These are phyloP conservation scores for Platysternon megacephalum DNA, from an alignment of 2,113 vertebrate genomes.

Conservation along the genomic window DNA sequence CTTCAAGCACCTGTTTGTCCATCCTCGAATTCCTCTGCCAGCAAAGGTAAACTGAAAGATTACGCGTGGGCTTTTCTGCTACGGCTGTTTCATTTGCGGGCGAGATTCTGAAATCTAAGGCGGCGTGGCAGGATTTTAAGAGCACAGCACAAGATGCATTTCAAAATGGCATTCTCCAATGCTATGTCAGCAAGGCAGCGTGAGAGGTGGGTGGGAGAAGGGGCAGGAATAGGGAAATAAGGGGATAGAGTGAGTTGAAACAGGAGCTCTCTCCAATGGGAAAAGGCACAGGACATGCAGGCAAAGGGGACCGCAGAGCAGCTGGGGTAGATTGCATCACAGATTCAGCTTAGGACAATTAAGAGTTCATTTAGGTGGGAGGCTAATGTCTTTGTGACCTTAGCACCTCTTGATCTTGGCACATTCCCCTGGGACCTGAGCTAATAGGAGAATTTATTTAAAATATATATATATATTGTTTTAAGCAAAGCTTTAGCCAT, in stretches of 20 bases:
- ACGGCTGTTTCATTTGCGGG: neutral
- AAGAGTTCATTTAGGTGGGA: neutral
- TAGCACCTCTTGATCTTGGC: neutral
- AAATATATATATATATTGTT: neutral
- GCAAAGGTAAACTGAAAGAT: fast-evolving
- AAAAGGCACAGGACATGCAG: neutral
- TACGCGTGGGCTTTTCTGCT: neutral
- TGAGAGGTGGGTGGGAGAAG: fast-evolving
- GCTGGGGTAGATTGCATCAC: neutral
- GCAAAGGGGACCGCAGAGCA: neutral
- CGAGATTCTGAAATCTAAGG: neutral
- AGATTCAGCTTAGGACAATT: neutral
- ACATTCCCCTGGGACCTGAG: neutral
- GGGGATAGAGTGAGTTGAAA: neutral
- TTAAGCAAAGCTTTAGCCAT: neutral
- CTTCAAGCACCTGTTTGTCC: fast-evolving
- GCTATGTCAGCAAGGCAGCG: neutral
- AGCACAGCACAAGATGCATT: neutral
- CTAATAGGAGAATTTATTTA: neutral
- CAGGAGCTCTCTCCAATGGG: neutral
- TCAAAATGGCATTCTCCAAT: neutral
- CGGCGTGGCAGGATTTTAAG: neutral
- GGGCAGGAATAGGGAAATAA: neutral
- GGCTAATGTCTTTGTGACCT: neutral
- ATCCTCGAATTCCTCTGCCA: fast-evolving